Conservation (phyloP, 2,888 invertebrate genomes). For the Lasioglossum villosulum region DNA sequence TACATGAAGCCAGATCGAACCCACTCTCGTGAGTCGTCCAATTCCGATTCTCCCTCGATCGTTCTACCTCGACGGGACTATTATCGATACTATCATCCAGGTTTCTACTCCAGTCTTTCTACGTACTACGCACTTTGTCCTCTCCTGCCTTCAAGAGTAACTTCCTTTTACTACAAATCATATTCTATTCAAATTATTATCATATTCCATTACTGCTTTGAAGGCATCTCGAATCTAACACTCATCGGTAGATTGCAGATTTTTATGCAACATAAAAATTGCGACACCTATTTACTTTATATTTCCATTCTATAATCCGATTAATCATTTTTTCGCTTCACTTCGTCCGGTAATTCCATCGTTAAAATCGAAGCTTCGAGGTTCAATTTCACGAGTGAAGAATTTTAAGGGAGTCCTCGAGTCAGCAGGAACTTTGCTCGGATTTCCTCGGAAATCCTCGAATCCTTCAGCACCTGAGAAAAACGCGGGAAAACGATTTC, state of each 20-base stretch:
- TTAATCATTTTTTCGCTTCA: not conserved
- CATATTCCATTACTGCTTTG: not conserved
- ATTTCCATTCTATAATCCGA: not conserved
- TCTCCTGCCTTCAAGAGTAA: not conserved
- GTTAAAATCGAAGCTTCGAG: not conserved
- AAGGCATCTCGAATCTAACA: not conserved
- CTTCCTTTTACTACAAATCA: not conserved
- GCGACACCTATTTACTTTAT: not conserved
- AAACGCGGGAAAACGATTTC: slow-evolving; percentile 18
- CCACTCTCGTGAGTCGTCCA: slow-evolving; percentile 75
- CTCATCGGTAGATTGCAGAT: not conserved
- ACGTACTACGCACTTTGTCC: slow-evolving; percentile 63
- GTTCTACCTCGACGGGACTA: slow-evolving; percentile 72
- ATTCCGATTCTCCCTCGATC: slow-evolving; percentile 60
- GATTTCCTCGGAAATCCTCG: not conserved
- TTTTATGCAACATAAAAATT: not conserved
- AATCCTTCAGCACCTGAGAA: not conserved
- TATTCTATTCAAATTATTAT: not conserved
- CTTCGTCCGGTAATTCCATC: not conserved
- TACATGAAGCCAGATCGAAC: slow-evolving; percentile 87
- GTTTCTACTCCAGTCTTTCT: slow-evolving; percentile 70
- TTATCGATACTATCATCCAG: slow-evolving; percentile 76
- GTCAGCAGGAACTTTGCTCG: not conserved
- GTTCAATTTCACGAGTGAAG: not conserved
- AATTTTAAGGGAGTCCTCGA: not conserved